phyloP scores from a whole-genome alignment of 2,888 invertebrate genomes.

The Athripsodes cinereus region DNA sequence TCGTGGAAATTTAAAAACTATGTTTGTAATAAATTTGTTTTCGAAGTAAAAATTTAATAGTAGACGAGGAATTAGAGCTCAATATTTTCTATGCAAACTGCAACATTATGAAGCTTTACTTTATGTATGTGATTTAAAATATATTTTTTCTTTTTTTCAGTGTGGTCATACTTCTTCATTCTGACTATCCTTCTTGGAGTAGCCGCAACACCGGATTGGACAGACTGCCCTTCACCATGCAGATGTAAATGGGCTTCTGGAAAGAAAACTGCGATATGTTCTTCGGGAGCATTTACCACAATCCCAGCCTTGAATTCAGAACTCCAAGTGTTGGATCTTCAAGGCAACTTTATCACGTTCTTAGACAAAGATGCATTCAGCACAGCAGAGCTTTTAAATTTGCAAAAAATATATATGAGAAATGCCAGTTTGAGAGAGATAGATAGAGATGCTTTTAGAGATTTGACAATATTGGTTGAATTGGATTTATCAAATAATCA shows the following conservation, averaged over 20 bases:
- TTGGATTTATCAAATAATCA: conserved; percentile 81
- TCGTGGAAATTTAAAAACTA: too few relatives aligned
- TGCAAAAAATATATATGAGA: conserved; percentile 76
- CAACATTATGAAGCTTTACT: too few relatives aligned
- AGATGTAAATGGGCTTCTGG: conserved; percentile 90
- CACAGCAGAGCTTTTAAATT: conserved; percentile 69
- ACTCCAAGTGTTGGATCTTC: conserved; percentile 69
- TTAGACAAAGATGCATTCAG: conserved; percentile 76
- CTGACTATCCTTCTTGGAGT: conserved; percentile 9
- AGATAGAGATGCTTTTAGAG: conserved; percentile 76
- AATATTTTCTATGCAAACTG: too few relatives aligned
- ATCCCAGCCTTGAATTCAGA: conserved; percentile 58
- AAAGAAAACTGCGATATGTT: conserved; percentile 83
- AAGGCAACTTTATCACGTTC: conserved; percentile 70
- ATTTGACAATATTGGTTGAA: conserved; percentile 79
- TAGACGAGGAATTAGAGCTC: too few relatives aligned
- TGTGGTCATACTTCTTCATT: conserved; percentile 12
- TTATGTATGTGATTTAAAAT: too few relatives aligned
- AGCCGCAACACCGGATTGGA: conserved; percentile 59
- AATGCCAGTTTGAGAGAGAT: conserved; percentile 69
- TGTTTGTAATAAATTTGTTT: too few relatives aligned
- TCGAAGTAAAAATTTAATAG: too few relatives aligned
- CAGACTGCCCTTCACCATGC: conserved; percentile 76
- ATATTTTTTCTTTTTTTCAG: conserved; percentile 3
- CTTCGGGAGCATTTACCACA: conserved; percentile 70